Percentiles rank a stretch among this genome's conserved stretches.
These are phyloP conservation scores for Drosophila carrolli DNA, from an alignment of 1,140 invertebrate species.

Conservation along the genomic window DNA sequence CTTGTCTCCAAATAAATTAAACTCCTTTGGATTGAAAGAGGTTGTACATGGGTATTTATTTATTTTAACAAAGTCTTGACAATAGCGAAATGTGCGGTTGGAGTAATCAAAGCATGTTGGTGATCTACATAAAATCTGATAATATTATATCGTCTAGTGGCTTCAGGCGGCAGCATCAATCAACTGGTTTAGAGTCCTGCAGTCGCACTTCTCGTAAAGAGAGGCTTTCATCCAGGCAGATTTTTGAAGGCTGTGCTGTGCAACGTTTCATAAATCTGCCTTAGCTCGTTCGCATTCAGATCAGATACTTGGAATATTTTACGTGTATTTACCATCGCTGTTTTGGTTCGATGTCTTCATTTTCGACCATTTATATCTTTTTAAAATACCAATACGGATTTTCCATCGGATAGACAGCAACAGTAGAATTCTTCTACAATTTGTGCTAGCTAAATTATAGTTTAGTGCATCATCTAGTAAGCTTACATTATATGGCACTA, in stretches of 20 bases:
- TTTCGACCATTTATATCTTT: conserved; percentile 55
- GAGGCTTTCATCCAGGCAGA: conserved; percentile 68
- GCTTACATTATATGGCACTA: conserved; percentile 60
- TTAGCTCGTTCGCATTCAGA: conserved; percentile 32
- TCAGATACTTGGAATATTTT: conserved; percentile 72
- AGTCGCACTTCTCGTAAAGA: conserved; percentile 56
- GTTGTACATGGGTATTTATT: conserved; percentile 46
- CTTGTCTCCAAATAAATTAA: neutral
- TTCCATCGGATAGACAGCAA: conserved; percentile 43
- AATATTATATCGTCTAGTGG: conserved; percentile 58
- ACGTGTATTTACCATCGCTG: conserved; percentile 82
- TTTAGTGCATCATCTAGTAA: conserved; percentile 52
- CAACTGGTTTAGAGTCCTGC: conserved; percentile 50
- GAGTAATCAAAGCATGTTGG: conserved; percentile 50
- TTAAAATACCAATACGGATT: conserved; percentile 57
- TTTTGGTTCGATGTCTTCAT: conserved; percentile 39
- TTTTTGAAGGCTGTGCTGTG: conserved; percentile 44
- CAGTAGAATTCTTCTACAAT: conserved; percentile 44
- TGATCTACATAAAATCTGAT: conserved; percentile 30
- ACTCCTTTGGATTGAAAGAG: neutral
- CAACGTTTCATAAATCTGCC: conserved; percentile 58
- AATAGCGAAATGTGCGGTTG: conserved; percentile 31
- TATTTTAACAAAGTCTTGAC: conserved; percentile 10
- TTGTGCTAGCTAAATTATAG: conserved; percentile 4
- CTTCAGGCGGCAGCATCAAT: conserved; percentile 70